These are phyloP conservation scores for Tiliqua scincoides DNA, from an alignment of 2,113 vertebrate genomes.

Conservation along the genomic window DNA sequence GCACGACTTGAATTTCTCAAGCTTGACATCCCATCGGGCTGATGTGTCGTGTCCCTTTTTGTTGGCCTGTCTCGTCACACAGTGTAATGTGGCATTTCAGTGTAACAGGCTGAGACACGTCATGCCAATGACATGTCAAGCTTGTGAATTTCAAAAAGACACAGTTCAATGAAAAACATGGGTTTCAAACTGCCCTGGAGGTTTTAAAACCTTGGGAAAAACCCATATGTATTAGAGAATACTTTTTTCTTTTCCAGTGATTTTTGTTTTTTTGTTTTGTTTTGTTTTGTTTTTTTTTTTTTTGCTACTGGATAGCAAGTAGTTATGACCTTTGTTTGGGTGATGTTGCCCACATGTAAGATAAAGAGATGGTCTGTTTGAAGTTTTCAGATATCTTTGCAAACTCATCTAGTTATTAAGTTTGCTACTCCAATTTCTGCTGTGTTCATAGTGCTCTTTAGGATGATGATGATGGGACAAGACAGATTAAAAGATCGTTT, in stretches of 20 bases:
- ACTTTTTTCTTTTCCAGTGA: constrained; percentile 64
- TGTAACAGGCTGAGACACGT: constrained; percentile 78
- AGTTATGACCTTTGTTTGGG: constrained; percentile 4
- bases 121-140: constrained; percentile 78
- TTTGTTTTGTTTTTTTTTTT: too few relatives aligned
- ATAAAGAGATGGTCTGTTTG: constrained; percentile 50
- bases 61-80: constrained; percentile 78
- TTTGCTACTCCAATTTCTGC: constrained; percentile 1
- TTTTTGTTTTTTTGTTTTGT: too few relatives aligned
- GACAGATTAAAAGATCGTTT: background rate
- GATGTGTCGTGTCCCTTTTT: constrained; percentile 77
- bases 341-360: constrained; percentile 44
- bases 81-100: constrained; percentile 77
- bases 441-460: background rate
- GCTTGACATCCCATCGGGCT: constrained; percentile 76
- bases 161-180: constrained; percentile 81
- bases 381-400: constrained; percentile 63
- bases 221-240: constrained; percentile 40
- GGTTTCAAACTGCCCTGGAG: constrained; percentile 77
- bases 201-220: constrained; percentile 72
- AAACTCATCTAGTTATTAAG: constrained; percentile 33
- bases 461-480: background rate
- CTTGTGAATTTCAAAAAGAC: constrained; percentile 77
- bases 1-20: constrained; percentile 65
- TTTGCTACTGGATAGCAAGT: constrained; percentile 60